phyloP scores from a whole-genome alignment of 2,888 invertebrate genomes.

The Trichopria drosophilae region DNA sequence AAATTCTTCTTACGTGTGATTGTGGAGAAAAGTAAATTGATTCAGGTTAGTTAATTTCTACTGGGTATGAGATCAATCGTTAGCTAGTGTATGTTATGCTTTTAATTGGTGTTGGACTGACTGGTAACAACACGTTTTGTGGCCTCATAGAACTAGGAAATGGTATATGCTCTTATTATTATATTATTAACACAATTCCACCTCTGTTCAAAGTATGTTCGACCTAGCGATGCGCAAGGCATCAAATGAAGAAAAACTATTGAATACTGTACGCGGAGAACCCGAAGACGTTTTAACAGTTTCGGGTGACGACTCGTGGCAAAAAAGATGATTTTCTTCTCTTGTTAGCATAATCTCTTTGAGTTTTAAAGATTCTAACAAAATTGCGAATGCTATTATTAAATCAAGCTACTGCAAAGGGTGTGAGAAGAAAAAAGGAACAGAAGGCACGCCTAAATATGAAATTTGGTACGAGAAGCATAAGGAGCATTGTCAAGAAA shows the following conservation, averaged over 20 bases:
- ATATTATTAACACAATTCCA: slow-evolving; percentile 17
- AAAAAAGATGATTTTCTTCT: slow-evolving; percentile 34
- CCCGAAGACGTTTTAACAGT: slow-evolving; percentile 25
- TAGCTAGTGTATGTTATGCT: slow-evolving; percentile 32
- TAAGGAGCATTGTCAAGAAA: slow-evolving; percentile 21
- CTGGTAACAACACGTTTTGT: slow-evolving; percentile 31
- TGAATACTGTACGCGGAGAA: slow-evolving; percentile 19
- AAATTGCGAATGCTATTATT: slow-evolving; percentile 28
- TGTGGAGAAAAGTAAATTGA: slow-evolving; percentile 33
- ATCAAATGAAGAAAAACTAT: slow-evolving; percentile 26
- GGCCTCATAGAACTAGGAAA: slow-evolving; percentile 30
- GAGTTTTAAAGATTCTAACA: slow-evolving; percentile 25
- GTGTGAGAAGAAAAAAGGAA: slow-evolving; percentile 26
- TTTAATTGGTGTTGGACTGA: slow-evolving; percentile 31
- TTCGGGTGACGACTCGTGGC: slow-evolving; percentile 34
- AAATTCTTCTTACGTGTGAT: slow-evolving; percentile 30
- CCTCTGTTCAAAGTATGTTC: slow-evolving; percentile 26
- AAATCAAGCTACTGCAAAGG: slow-evolving; percentile 30
- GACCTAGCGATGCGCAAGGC: slow-evolving; percentile 26
- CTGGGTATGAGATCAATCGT: slow-evolving; percentile 36
- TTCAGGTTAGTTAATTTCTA: slow-evolving; percentile 28
- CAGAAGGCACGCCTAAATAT: slow-evolving; percentile 21
- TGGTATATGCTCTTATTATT: slow-evolving; percentile 24
- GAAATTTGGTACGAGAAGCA: slow-evolving; percentile 28
- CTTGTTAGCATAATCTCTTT: slow-evolving; percentile 33